These are phyloP conservation scores for Macaria notata DNA, from an alignment of 2,888 invertebrate species.

Conservation along the genomic window DNA sequence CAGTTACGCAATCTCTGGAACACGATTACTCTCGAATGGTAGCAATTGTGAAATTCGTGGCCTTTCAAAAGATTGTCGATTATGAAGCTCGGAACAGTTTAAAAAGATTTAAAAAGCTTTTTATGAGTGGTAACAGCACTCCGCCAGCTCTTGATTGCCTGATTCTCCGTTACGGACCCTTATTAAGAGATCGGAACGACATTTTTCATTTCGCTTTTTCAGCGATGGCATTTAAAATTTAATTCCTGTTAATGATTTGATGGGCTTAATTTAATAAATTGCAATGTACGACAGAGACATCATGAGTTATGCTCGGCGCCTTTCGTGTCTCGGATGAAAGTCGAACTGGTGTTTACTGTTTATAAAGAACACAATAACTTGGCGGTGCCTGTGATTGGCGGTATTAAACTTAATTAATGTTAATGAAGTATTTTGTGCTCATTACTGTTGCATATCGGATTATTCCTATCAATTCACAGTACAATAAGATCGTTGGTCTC, in stretches of 20 bases:
- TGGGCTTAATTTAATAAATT: slow-evolving; percentile 40
- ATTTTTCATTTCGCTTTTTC: slow-evolving; percentile 44
- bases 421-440: slow-evolving; percentile 18
- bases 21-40: slow-evolving; percentile 43
- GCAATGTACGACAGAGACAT: slow-evolving; percentile 23
- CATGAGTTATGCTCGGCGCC: slow-evolving; percentile 14
- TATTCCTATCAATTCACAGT: neutral
- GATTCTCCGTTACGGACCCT: slow-evolving; percentile 51
- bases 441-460: slow-evolving; percentile 8
- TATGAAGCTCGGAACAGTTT: slow-evolving; percentile 56
- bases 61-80: slow-evolving; percentile 50
- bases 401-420: slow-evolving; percentile 18
- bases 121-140: slow-evolving; percentile 57
- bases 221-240: slow-evolving; percentile 43
- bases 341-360: slow-evolving; percentile 5
- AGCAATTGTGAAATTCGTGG: slow-evolving; percentile 53
- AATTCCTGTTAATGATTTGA: slow-evolving; percentile 44
- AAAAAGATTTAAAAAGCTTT: slow-evolving; percentile 56
- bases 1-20: slow-evolving; percentile 41
- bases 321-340: slow-evolving; percentile 11
- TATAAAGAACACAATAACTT: slow-evolving; percentile 17
- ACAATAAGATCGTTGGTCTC: too few relatives aligned
- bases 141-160: slow-evolving; percentile 55
- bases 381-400: slow-evolving; percentile 13
- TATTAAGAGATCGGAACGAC: slow-evolving; percentile 55